Evolutionary conservation across 2,888 invertebrate genomes (phyloP), one percentile per base, ranked within the genome.

Genomic region (Pseudococcus viburni): DNA sequence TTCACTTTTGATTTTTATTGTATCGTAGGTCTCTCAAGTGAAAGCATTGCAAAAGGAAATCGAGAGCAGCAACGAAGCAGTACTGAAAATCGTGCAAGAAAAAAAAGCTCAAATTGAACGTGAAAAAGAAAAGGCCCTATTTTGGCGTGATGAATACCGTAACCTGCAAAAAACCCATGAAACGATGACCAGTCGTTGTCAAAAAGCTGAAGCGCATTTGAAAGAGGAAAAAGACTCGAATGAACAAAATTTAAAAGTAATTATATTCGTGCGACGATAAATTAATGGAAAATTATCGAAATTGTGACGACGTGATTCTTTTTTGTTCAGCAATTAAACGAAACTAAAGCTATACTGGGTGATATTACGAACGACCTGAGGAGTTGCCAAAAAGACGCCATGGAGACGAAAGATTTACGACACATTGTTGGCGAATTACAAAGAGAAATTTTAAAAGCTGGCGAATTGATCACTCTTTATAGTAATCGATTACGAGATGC

Each of bases 31-130:
- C 90, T 94, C 94, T 90, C 94, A 94, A 90, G 92, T 94, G 42
- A 92, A 92, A 89, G 91, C 94, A 85, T 91, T 93, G 89, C 93
- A 94, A 90, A 92, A 91, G 90, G 94, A 94, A 90, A 92, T 93
- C 6, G 93, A 93, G 89, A 92, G 91, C 89, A 90, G 93, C 80
- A 92, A 92, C 90, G 91, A 90, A 73, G 92, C 93, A 90, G 90
- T 94, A 26, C 93, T 93, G 86, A 91, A 91, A 12, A 91, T 92
- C 77, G 92, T 92, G 90, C 92, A 91, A 89, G 93, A 93, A 77
- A 91, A 92, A 46, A 91, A 92, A 83, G 90, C 91, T 55, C 92
- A 92, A 68, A 92, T 92, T 89, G 92, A 91, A 77, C 91, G 91
- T 89, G 90, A 91, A 68, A 90, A 90, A 55, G 91, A 91, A 33